These are phyloP conservation scores for Sprattus sprattus DNA, from an alignment of 2,113 vertebrate genomes.

Conservation along the genomic window DNA sequence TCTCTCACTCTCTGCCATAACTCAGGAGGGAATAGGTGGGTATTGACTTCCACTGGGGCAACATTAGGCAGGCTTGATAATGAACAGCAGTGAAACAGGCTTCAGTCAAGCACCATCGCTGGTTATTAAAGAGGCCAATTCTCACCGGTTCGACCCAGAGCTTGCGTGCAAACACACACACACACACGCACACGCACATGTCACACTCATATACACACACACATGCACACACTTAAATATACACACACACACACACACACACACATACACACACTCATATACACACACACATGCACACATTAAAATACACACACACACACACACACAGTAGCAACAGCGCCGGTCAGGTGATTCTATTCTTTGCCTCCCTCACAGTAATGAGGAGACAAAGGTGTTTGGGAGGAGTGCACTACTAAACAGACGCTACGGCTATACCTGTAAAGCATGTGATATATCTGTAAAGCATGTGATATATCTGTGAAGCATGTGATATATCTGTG, in stretches of 20 bases:
- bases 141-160: background rate
- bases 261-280: constrained; percentile 1
- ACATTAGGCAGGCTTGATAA: constrained; percentile 41
- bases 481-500: no score
- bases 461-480: no score
- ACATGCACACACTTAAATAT: no score
- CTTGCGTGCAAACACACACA: background rate
- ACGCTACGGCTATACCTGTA: no score
- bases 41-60: constrained; percentile 40
- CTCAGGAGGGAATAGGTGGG: constrained; percentile 31
- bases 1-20: constrained; percentile 29
- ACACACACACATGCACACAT: background rate
- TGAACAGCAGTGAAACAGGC: constrained; percentile 8
- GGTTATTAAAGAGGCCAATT: constrained; percentile 9
- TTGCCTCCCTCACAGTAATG: background rate
- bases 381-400: background rate
- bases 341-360: background rate
- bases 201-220: background rate
- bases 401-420: background rate
- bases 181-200: constrained; percentile 12
- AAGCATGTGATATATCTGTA: no score
- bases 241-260: constrained; percentile 28
- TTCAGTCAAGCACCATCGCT: background rate
- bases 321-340: constrained; percentile 15
- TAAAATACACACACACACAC: constrained; percentile 17